Evolutionary conservation across 2,797 vertebrate genomes (phyloP).

Genomic region (Anniella stebbinsi): DNA sequence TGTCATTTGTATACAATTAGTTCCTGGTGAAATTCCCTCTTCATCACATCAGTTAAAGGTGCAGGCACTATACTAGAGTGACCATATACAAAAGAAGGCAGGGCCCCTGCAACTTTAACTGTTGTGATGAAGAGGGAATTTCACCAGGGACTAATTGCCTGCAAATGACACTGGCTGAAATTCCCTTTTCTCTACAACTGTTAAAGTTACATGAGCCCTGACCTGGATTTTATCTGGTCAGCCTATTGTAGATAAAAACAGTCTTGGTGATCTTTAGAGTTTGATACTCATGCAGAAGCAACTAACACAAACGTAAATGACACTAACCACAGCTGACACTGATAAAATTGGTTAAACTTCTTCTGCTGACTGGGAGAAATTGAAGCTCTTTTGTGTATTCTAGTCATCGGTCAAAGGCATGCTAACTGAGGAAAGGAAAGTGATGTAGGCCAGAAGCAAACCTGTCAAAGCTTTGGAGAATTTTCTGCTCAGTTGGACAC

Average conservation of each 20-base stretch:
- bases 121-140: too few species aligned
- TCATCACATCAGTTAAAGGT: too few species aligned
- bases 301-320: not conserved
- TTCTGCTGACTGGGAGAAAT: not conserved
- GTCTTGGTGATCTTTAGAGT: not conserved
- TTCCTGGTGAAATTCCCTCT: too few species aligned
- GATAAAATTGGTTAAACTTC: conserved; percentile 4
- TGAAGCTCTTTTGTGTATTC: not conserved
- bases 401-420: conserved; percentile 14
- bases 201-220: too few species aligned
- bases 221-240: too few species aligned
- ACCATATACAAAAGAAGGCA: too few species aligned
- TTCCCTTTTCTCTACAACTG: too few species aligned
- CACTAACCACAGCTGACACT: conserved; percentile 3
- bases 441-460: conserved; percentile 17
- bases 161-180: too few species aligned
- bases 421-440: not conserved
- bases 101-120: too few species aligned
- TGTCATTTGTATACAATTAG: too few species aligned
- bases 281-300: not conserved
- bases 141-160: too few species aligned
- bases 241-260: not conserved
- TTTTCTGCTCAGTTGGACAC: not conserved
- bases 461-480: not conserved
- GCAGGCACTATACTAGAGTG: too few species aligned